Evolutionary conservation across 1,140 invertebrate genomes (phyloP).

Genomic region (Helicoverpa armigera): DNA sequence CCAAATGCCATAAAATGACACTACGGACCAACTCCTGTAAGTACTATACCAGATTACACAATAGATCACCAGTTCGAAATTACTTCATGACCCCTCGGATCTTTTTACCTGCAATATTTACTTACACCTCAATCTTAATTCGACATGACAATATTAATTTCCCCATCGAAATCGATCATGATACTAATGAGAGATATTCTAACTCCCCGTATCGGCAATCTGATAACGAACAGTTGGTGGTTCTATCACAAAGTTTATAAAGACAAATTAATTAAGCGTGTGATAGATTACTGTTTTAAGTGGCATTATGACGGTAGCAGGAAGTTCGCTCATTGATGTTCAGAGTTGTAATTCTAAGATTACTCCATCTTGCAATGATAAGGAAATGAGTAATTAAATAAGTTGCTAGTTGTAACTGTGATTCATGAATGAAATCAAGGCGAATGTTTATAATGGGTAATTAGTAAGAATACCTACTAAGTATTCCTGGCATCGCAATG

Average conservation of each 20-base stretch:
- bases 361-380: conserved; percentile 7
- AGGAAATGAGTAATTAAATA: conserved; percentile 22
- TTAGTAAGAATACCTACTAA: background rate
- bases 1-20: no score
- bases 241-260: conserved; percentile 12
- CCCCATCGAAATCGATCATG: conserved; percentile 25
- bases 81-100: no score
- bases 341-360: background rate
- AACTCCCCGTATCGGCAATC: conserved; percentile 1
- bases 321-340: background rate
- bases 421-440: background rate
- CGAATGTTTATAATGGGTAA: background rate
- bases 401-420: conserved; percentile 3
- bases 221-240: background rate
- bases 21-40: no score
- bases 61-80: no score
- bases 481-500: no score
- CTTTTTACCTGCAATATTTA: background rate
- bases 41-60: no score
- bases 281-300: conserved; percentile 16
- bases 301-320: background rate
- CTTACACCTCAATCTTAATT: conserved; percentile 8
- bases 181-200: conserved; percentile 1
- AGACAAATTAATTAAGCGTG: conserved; percentile 32
- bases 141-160: conserved; percentile 17